Evolutionary conservation across 2,797 vertebrate genomes (phyloP), one percentile per base, ranked within the genome.

Genomic region (Eulemur rubriventer): DNA sequence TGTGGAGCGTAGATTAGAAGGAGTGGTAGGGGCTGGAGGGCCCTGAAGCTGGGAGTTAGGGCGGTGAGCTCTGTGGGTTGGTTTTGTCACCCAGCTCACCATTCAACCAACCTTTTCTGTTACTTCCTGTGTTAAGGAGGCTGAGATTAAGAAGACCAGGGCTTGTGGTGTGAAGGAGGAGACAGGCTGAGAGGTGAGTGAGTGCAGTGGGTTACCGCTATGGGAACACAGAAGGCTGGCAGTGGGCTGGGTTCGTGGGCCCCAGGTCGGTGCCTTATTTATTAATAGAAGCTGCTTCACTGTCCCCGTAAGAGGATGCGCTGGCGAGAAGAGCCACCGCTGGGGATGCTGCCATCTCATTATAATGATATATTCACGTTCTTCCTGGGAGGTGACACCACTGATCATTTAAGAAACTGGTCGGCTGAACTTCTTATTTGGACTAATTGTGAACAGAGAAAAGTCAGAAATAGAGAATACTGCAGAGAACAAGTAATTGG

Each of bases 371-470:
- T 79, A 10, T 26, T 67, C 72, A 35, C 26, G 4, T 61, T 73
- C 81, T 38, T 76, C n/a, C 65, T 26, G 55, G 76, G 67, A 90
- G 41, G 59, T 22, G 38, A 22, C 3, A 11, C 48, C 30, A 1
- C 30, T 41, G 75, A 38, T 9, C 3, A 17, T 30, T 33, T 28
- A 6, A 59, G 85, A 81, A n/a, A 50, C 70, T 4, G 16, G 73
- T 26, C 35, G 22, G 35, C 43, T 12, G 30, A 69, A 18, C 75
- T 73, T 70, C 88, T 65, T 55, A 30, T 90, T 85, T 61, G 59
- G 76, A 80, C 30, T 69, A 50, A n/a, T 38, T 65, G 82, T 88
- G 48, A 95, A 57, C 48, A 80, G 85, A 80, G 85, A 55, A 22
- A 48, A 59, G 46, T 8, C 76, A 72, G 41, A 81, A 73, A 20